Evolutionary conservation across 2,797 vertebrate genomes (phyloP).

Genomic region (Gorsachius magnificus): DNA sequence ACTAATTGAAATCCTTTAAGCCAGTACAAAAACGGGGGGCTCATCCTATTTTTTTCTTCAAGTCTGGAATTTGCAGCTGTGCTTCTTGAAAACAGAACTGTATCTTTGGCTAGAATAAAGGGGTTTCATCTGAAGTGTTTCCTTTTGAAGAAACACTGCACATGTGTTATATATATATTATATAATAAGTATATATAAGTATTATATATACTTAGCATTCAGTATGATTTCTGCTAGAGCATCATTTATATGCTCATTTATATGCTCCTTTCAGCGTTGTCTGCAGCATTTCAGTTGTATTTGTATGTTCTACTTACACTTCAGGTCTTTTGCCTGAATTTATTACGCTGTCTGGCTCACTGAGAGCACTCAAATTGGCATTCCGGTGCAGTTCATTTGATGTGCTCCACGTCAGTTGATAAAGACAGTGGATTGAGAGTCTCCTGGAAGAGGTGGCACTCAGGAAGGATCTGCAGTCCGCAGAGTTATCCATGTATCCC

Average conservation of each 20-base stretch:
- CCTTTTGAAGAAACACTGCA: background rate
- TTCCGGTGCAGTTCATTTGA: background rate
- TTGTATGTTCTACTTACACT: background rate
- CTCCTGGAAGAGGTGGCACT: background rate
- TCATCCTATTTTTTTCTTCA: background rate
- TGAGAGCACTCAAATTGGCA: background rate
- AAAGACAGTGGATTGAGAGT: no score
- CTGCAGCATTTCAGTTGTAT: background rate
- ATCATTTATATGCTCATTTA: background rate
- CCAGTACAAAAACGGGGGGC: background rate
- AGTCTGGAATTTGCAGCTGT: background rate
- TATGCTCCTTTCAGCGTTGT: background rate
- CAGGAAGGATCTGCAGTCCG: rapidly evolving
- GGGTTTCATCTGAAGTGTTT: background rate
- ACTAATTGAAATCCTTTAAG: background rate
- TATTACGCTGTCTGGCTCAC: background rate
- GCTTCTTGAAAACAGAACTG: background rate
- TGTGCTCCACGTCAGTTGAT: background rate
- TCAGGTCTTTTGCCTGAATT: background rate
- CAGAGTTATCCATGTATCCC: background rate
- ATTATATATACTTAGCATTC: background rate
- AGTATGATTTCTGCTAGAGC: background rate
- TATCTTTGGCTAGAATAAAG: background rate
- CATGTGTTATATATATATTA: background rate
- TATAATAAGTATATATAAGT: no score